These are phyloP conservation scores for Leptopilina drosophilae DNA, from an alignment of 2,888 invertebrate genomes.

Conservation along the genomic window DNA sequence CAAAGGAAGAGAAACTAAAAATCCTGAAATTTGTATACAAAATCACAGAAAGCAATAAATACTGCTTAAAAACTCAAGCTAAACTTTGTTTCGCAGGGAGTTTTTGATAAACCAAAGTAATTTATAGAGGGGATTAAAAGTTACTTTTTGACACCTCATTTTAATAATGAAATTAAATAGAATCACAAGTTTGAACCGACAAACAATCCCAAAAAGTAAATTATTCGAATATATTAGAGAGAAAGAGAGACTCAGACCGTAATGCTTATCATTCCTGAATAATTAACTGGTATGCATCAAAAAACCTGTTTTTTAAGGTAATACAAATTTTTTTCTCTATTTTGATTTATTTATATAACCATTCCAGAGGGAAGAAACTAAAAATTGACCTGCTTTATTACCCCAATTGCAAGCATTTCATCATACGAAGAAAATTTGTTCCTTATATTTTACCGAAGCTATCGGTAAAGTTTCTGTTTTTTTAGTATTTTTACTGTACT, in stretches of 20 bases:
- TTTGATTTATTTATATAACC: too few species aligned
- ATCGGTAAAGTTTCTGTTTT: too few species aligned
- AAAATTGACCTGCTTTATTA: too few species aligned
- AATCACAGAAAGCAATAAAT: background rate
- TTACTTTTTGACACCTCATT: background rate
- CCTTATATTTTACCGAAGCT: too few species aligned
- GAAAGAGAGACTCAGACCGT: background rate
- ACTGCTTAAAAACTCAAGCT: background rate
- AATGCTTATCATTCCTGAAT: background rate
- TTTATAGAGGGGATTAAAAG: conserved; percentile 1
- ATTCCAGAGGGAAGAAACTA: too few species aligned
- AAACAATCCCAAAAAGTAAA: background rate
- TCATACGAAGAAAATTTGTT: too few species aligned
- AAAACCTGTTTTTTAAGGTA: conserved; percentile 15
- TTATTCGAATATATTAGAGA: background rate
- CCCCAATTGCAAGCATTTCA: too few species aligned
- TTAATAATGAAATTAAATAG: conserved; percentile 1
- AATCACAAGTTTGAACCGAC: background rate
- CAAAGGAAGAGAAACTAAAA: too few species aligned
- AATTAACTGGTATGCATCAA: background rate
- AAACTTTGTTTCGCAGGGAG: background rate
- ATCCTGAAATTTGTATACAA: too few species aligned
- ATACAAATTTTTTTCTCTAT: background rate
- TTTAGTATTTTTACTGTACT: too few species aligned
- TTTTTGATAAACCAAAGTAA: background rate